Conservation (phyloP, 64 coral and sea anemone genomes). For the Dendrophyllia cribrosa region DNA sequence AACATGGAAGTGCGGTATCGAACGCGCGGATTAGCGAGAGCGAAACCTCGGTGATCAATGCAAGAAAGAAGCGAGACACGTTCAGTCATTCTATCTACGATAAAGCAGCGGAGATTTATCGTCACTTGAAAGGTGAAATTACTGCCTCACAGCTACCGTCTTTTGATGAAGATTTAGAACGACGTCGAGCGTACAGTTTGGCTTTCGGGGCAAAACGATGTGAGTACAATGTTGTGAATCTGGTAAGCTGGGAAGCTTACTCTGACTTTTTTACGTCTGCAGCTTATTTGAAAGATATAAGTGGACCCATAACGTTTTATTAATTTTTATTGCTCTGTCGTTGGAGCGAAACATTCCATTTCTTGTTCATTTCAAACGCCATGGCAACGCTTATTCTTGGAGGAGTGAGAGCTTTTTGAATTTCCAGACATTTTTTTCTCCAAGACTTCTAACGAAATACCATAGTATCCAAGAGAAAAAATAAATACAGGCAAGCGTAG, state of each 20-base stretch:
- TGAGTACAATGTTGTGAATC: conserved; percentile 30
- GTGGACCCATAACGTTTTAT: not conserved
- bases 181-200: conserved; percentile 95
- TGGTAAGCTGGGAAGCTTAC: not conserved
- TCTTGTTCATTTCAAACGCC: not conserved
- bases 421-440: not conserved
- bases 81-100: conserved; percentile 94
- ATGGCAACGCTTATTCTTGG: no score
- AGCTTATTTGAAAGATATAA: not conserved
- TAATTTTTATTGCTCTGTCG: not conserved
- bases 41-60: conserved; percentile 55
- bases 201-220: conserved; percentile 98
- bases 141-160: conserved; percentile 71
- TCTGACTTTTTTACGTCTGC: not conserved
- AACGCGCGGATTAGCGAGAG: conserved; percentile 51
- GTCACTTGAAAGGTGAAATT: conserved; percentile 91
- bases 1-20: not conserved
- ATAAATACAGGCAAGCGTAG: not conserved
- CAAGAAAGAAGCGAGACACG: conserved; percentile 67
- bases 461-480: not conserved
- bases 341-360: not conserved
- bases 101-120: conserved; percentile 87
- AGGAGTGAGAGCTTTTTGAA: not conserved
- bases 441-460: not conserved
- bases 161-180: conserved; percentile 91